phyloP scores from a whole-genome alignment of 1,140 invertebrate genomes.

The Eueides isabella region DNA sequence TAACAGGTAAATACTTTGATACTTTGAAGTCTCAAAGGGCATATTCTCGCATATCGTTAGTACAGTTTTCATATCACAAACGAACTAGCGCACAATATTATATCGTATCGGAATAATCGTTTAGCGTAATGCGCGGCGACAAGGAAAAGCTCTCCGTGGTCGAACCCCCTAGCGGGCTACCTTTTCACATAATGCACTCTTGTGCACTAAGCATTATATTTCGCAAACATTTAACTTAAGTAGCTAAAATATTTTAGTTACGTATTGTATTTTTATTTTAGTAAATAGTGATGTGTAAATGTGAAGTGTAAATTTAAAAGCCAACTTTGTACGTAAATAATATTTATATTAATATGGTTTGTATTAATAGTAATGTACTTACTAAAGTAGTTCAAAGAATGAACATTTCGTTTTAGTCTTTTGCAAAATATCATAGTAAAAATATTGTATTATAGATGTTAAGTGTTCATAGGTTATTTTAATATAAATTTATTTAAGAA shows the following conservation, averaged over 20 bases:
- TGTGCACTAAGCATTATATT: conserved; percentile 44
- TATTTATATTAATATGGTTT: too few relatives aligned
- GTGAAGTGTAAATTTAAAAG: too few relatives aligned
- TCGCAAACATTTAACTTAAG: conserved; percentile 25
- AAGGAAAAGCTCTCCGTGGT: conserved; percentile 74
- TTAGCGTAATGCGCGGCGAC: conserved; percentile 75
- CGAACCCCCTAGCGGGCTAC: conserved; percentile 49
- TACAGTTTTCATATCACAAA: conserved; percentile 1
- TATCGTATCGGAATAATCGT: conserved; percentile 73
- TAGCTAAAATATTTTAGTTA: background rate
- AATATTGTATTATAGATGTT: too few relatives aligned
- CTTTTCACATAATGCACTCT: conserved; percentile 47
- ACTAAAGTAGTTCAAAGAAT: too few relatives aligned
- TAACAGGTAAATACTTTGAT: background rate
- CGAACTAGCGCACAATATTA: conserved; percentile 53
- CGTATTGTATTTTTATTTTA: background rate
- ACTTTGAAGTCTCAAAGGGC: background rate
- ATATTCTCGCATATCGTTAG: background rate
- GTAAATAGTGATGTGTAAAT: too few relatives aligned
- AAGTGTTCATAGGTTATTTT: too few relatives aligned
- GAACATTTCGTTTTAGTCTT: too few relatives aligned
- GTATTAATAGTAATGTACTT: too few relatives aligned
- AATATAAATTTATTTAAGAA: background rate
- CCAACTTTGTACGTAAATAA: too few relatives aligned
- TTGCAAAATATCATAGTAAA: too few relatives aligned